Conservation (phyloP, 53 echinoderm and acorn worm genomes). For the Antedon mediterranea region DNA sequence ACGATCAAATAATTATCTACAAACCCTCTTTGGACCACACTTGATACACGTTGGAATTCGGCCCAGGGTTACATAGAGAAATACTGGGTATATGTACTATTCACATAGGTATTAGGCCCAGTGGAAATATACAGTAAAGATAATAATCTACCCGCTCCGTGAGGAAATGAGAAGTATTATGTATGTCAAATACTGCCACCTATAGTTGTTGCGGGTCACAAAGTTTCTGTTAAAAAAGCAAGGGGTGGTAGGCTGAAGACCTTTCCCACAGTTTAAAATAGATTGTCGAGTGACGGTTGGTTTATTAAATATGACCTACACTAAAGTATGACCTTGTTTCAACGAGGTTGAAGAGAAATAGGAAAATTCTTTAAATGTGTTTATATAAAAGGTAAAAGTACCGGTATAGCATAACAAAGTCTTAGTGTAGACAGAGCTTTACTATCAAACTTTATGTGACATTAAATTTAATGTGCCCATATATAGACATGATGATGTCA, state of each 20-base stretch:
- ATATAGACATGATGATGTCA: no score
- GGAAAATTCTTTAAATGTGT: no score
- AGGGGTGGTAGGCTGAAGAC: background rate
- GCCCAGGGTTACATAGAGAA: background rate
- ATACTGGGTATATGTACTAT: background rate
- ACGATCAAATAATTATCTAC: background rate
- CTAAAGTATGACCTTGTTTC: background rate
- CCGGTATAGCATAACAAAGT: no score
- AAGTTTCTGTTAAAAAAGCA: background rate
- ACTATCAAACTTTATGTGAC: no score
- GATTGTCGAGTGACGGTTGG: background rate
- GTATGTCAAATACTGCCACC: background rate
- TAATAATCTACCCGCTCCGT: background rate
- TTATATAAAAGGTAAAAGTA: no score
- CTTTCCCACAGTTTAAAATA: background rate
- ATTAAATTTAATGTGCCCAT: no score
- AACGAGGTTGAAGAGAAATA: no score
- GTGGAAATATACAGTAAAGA: background rate
- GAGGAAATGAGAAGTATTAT: background rate
- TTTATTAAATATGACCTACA: background rate
- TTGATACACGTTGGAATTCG: background rate
- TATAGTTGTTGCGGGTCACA: background rate
- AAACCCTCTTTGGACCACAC: background rate
- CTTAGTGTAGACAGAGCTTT: no score
- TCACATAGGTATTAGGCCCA: background rate